Conservation (phyloP, 2,797 vertebrate genomes). For the Sylvilagus floridanus region DNA sequence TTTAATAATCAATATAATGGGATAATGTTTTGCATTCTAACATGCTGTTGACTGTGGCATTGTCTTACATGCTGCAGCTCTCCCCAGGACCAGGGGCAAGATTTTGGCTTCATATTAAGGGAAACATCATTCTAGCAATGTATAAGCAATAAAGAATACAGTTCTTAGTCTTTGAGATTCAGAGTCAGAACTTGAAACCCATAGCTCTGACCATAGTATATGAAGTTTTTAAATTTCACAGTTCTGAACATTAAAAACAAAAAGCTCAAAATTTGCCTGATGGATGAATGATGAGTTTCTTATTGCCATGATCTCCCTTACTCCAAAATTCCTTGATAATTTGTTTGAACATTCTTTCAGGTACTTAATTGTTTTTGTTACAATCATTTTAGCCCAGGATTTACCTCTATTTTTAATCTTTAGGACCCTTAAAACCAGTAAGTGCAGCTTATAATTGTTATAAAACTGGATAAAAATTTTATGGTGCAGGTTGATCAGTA, state of each 20-base stretch:
- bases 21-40: not conserved
- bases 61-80: not conserved
- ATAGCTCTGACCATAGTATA: not conserved
- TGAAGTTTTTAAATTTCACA: not conserved
- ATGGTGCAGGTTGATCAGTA: not conserved
- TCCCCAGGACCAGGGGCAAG: not conserved
- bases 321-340: not conserved
- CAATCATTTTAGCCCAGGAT: not conserved
- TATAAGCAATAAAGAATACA: not conserved
- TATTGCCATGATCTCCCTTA: not conserved
- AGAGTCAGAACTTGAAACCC: not conserved
- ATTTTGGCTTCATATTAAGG: not conserved
- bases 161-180: not conserved
- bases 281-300: not conserved
- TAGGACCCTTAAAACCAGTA: not conserved
- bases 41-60: not conserved
- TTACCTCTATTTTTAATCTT: not conserved
- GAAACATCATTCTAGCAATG: not conserved
- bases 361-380: not conserved
- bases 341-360: not conserved
- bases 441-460: not conserved
- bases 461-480: not conserved
- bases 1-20: not conserved
- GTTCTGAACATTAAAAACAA: constrained; percentile 21
- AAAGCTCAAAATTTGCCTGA: not conserved